Evolutionary conservation across 1,140 invertebrate species (phyloP).

Genomic region (Periplaneta americana): DNA sequence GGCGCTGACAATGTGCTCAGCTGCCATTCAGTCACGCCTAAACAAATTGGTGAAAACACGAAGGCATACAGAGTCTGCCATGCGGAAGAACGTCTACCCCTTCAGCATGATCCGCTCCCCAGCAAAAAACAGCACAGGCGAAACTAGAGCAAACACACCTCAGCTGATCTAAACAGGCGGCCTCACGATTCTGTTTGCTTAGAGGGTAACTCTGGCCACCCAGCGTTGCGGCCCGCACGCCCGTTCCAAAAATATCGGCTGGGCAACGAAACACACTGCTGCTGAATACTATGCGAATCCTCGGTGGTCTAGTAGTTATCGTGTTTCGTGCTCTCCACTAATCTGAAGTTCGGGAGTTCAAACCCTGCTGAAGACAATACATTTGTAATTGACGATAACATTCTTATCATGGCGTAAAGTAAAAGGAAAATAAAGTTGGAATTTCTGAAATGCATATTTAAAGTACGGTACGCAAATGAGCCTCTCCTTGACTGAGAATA

Average conservation of each 20-base stretch:
- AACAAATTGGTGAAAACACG: background rate
- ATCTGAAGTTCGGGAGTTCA: too few species aligned
- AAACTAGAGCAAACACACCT: background rate
- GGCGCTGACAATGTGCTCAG: too few species aligned
- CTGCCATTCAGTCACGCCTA: background rate
- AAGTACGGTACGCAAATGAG: too few species aligned
- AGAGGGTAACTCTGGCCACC: background rate
- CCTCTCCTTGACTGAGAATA: too few species aligned
- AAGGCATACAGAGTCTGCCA: background rate
- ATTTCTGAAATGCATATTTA: too few species aligned
- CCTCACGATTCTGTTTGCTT: background rate
- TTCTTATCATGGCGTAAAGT: too few species aligned
- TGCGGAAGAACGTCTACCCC: background rate
- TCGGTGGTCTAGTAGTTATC: too few species aligned
- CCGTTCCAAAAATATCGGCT: background rate
- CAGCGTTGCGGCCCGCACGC: background rate
- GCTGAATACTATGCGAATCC: too few species aligned
- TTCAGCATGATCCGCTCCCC: background rate
- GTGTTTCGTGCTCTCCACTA: too few species aligned
- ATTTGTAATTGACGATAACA: too few species aligned
- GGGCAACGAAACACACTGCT: background rate
- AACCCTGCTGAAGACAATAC: too few species aligned
- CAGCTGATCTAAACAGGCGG: background rate
- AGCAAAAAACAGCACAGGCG: background rate
- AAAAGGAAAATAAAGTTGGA: too few species aligned